These are phyloP conservation scores for Pachymerium ferrugineum DNA, from an alignment of 2,888 invertebrate species.

Conservation along the genomic window DNA sequence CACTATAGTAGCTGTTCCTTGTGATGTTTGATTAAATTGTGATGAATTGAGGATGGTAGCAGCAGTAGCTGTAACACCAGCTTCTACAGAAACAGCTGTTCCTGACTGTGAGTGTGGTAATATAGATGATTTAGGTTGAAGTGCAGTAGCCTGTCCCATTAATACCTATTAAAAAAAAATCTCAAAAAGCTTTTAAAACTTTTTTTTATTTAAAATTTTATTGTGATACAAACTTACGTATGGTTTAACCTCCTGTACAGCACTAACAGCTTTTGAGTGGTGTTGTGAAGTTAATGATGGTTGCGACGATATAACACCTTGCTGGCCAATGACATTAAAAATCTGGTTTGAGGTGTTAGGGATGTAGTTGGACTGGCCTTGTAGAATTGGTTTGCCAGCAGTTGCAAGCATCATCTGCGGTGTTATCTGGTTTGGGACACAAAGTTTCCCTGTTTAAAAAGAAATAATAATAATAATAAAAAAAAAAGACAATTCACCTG, in stretches of 20 bases:
- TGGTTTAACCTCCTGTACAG: conserved; percentile 39
- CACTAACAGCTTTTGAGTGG: conserved; percentile 46
- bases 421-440: conserved; percentile 66
- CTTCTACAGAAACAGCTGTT: conserved; percentile 29
- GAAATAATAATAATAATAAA: neutral
- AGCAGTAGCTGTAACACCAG: conserved; percentile 36
- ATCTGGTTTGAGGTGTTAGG: conserved; percentile 44
- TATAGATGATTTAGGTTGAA: conserved; percentile 40
- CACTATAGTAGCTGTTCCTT: conserved; percentile 38
- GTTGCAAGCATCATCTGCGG: conserved; percentile 79
- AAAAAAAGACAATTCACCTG: conserved; percentile 52
- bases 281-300: conserved; percentile 61
- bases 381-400: conserved; percentile 64
- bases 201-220: no score
- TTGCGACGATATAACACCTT: conserved; percentile 67
- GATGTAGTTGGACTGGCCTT: conserved; percentile 63
- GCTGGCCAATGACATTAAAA: conserved; percentile 50
- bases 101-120: conserved; percentile 37
- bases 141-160: conserved; percentile 38
- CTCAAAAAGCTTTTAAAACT: no score
- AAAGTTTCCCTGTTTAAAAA: conserved; percentile 72
- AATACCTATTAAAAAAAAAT: conserved; percentile 37
- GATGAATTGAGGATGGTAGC: conserved; percentile 38
- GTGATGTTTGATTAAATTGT: conserved; percentile 39
- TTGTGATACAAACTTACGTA: no score